These are phyloP conservation scores for Syritta pipiens DNA, from an alignment of 2,888 invertebrate species.

Conservation along the genomic window DNA sequence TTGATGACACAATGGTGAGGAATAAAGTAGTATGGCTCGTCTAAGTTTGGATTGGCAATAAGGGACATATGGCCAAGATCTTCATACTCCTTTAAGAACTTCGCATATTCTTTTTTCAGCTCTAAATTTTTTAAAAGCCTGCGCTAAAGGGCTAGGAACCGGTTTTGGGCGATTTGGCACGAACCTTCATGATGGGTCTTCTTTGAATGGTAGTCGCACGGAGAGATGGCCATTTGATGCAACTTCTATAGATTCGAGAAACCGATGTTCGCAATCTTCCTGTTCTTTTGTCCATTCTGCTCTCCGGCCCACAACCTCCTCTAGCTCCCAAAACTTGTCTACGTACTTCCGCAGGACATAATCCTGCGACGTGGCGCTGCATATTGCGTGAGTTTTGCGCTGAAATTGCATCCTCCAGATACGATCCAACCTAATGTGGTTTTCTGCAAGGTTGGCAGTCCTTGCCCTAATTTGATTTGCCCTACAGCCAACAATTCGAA, in stretches of 20 bases:
- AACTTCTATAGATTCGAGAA: background rate
- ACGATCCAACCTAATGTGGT: constrained; percentile 68
- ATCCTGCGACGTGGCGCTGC: background rate
- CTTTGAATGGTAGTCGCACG: constrained; percentile 31
- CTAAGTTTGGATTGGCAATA: constrained; percentile 4
- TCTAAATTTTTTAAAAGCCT: constrained; percentile 27
- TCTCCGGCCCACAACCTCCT: background rate
- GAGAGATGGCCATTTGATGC: background rate
- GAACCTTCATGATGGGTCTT: background rate
- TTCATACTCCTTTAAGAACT: constrained; percentile 60
- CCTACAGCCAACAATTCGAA: constrained; percentile 42
- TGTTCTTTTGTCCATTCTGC: constrained; percentile 3
- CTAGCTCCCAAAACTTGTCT: constrained; percentile 6
- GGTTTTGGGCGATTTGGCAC: background rate
- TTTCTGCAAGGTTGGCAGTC: constrained; percentile 64
- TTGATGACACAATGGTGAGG: constrained; percentile 54
- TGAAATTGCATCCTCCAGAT: constrained; percentile 27
- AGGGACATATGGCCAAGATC: constrained; percentile 47
- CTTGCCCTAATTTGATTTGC: constrained; percentile 53
- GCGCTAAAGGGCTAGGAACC: constrained; percentile 49
- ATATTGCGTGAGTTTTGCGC: background rate
- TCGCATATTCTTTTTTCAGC: constrained; percentile 36
- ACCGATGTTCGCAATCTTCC: background rate
- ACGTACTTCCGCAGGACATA: constrained; percentile 2
- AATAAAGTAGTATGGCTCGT: constrained; percentile 42